phyloP scores from a whole-genome alignment of 2,113 vertebrate genomes.

The Acanthisitta chloris region DNA sequence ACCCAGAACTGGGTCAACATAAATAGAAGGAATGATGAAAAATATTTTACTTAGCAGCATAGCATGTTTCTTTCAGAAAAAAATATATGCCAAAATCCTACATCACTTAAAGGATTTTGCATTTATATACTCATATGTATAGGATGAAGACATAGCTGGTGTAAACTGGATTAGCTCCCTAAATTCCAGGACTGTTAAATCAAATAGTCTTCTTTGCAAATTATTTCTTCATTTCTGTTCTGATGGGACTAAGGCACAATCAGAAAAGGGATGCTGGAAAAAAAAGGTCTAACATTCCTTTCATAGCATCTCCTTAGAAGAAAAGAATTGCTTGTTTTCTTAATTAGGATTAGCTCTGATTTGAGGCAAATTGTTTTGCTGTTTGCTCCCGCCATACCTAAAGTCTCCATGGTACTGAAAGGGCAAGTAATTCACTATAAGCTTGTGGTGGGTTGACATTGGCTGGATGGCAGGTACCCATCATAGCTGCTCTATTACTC shows the following conservation, averaged over 20 bases:
- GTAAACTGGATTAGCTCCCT: neutral
- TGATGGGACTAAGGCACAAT: neutral
- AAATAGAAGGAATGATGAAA: neutral
- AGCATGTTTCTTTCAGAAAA: neutral
- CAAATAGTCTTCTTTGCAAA: neutral
- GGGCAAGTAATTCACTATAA: slow-evolving; percentile 20
- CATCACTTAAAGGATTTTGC: neutral
- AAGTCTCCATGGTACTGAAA: neutral
- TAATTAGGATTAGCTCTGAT: slow-evolving; percentile 42
- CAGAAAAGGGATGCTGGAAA: neutral
- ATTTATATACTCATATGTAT: neutral
- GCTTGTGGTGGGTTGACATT: neutral
- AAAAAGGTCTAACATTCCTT: neutral
- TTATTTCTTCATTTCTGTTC: neutral
- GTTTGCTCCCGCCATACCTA: neutral
- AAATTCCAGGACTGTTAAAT: neutral
- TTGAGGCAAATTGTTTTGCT: neutral
- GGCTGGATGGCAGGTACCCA: neutral
- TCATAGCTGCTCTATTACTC: neutral
- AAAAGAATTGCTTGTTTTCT: neutral
- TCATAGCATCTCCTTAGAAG: neutral
- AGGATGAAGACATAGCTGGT: neutral
- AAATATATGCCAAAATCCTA: neutral
- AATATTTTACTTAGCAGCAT: neutral
- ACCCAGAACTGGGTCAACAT: neutral